Conservation (phyloP, 2,113 vertebrate species). For the Caretta caretta region DNA sequence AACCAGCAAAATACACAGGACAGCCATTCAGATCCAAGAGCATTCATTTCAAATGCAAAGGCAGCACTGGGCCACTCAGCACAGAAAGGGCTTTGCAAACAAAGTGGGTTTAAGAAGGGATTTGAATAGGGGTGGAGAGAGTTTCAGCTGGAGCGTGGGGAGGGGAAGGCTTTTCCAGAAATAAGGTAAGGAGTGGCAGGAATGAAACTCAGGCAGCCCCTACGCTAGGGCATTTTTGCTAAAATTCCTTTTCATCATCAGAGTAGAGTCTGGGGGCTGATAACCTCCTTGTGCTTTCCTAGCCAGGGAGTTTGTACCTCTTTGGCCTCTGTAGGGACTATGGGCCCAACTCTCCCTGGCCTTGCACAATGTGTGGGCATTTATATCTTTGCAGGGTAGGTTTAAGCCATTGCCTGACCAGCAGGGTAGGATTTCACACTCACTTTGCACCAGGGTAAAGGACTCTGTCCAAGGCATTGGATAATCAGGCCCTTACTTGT, state of each 20-base stretch:
- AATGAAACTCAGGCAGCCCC: not conserved
- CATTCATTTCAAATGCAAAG: not conserved
- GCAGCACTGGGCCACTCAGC: not conserved
- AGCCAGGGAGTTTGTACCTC: not conserved
- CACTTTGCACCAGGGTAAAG: not conserved
- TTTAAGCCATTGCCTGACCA: not conserved
- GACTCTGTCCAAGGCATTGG: not conserved
- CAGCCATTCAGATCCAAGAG: not conserved
- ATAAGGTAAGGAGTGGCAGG: not conserved
- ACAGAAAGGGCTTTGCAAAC: not conserved
- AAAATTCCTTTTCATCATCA: not conserved
- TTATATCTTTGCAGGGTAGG: not conserved
- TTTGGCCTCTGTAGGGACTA: not conserved
- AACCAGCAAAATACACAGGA: not conserved
- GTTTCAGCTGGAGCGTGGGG: not conserved
- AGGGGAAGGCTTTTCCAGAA: not conserved
- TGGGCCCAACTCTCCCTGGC: not conserved
- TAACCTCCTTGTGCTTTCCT: not conserved
- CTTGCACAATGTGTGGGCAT: not conserved
- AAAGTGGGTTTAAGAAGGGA: not conserved
- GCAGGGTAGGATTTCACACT: not conserved
- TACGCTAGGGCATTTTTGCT: not conserved
- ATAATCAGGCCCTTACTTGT: not conserved
- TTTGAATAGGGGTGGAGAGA: not conserved
- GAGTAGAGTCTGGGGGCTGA: not conserved